Evolutionary conservation across 2,888 invertebrate genomes (phyloP).

Genomic region (Pelosia muscerda): DNA sequence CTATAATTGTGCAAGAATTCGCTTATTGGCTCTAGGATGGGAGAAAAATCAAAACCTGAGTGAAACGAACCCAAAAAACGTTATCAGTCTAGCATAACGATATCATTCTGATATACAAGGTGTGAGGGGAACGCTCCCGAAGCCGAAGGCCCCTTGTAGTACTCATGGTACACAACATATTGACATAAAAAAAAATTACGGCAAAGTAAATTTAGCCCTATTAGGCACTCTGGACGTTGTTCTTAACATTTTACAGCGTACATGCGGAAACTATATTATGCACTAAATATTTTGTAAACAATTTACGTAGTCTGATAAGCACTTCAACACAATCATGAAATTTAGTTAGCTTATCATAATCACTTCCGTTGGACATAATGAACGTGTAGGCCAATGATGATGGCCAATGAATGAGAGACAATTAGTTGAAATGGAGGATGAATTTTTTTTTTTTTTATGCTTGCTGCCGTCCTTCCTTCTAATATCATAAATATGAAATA

Average conservation of each 20-base stretch:
- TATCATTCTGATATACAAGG: background rate
- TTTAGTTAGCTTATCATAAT: slow-evolving; percentile 3
- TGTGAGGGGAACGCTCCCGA: too few relatives aligned
- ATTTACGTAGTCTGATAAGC: slow-evolving; percentile 1
- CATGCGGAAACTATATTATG: slow-evolving; percentile 1
- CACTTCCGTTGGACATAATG: slow-evolving; percentile 5
- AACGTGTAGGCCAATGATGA: background rate
- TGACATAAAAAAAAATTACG: too few relatives aligned
- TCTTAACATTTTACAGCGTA: background rate
- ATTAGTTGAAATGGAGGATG: too few relatives aligned
- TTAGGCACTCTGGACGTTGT: too few relatives aligned
- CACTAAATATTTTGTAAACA: slow-evolving; percentile 3
- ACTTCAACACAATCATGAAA: background rate
- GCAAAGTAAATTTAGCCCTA: too few relatives aligned
- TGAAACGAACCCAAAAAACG: background rate
- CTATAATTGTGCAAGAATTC: too few relatives aligned
- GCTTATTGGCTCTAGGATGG: too few relatives aligned
- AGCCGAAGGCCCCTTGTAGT: too few relatives aligned
- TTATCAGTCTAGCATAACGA: background rate
- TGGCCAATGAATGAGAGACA: too few relatives aligned
- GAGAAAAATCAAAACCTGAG: background rate
- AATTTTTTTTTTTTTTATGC: background rate
- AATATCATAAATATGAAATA: too few relatives aligned
- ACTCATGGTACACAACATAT: too few relatives aligned
- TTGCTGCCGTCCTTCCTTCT: too few relatives aligned